A percentile compares a stretch with the other conserved stretches of the same genome.
phyloP scores from a whole-genome alignment of 1,140 invertebrate genomes.

The Heliconius melpomene region DNA sequence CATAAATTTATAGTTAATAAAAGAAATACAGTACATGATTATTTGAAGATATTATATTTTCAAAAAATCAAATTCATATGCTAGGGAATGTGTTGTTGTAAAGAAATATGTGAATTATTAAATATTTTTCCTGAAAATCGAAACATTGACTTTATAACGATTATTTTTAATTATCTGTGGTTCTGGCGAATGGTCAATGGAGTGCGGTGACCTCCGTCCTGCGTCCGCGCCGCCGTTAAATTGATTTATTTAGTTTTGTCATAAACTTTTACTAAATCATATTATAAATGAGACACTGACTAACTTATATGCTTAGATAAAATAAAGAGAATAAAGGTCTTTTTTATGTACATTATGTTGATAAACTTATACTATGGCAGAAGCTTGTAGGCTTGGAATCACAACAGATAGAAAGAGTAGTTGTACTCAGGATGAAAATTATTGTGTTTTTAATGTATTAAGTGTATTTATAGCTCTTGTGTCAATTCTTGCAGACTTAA shows the following conservation, averaged over 20 bases:
- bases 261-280: not conserved
- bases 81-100: no score
- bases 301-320: not conserved
- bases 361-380: slow-evolving; percentile 63
- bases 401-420: slow-evolving; percentile 56
- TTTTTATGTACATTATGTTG: slow-evolving; percentile 8
- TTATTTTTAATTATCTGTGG: slow-evolving; percentile 16
- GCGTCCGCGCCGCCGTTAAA: slow-evolving; percentile 51
- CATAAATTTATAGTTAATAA: no score
- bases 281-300: slow-evolving; percentile 8
- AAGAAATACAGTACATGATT: no score
- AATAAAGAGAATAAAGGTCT: not conserved
- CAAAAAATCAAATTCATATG: no score
- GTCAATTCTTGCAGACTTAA: slow-evolving; percentile 73
- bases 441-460: slow-evolving; percentile 72
- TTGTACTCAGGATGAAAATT: slow-evolving; percentile 68
- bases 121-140: not conserved
- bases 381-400: slow-evolving; percentile 67
- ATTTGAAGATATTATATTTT: no score
- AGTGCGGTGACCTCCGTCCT: slow-evolving; percentile 46
- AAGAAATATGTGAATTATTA: no score
- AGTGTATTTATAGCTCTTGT: slow-evolving; percentile 77
- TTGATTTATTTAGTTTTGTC: slow-evolving; percentile 35
- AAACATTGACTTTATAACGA: not conserved
- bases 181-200: slow-evolving; percentile 26